phyloP scores from a whole-genome alignment of 92 coral and sea anemone genomes.

The Epizoanthus scotinus region DNA sequence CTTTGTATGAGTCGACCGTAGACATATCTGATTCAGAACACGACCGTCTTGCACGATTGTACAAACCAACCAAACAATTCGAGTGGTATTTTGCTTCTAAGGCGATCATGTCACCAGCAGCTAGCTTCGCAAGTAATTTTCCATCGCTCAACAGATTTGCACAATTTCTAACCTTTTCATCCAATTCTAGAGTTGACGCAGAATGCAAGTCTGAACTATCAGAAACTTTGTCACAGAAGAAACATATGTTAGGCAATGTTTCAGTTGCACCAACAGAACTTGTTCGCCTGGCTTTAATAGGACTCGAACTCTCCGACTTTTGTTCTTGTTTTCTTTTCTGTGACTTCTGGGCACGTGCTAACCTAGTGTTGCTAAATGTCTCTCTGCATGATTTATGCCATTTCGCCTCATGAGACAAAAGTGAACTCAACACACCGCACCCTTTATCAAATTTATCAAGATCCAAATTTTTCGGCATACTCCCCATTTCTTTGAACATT shows the following conservation, averaged over 20 bases:
- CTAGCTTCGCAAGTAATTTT: constrained; percentile 44
- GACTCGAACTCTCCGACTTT: neutral
- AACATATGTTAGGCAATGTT: neutral
- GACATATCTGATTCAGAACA: constrained; percentile 32
- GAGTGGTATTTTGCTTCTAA: constrained; percentile 51
- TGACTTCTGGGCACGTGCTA: neutral
- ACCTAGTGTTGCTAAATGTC: neutral
- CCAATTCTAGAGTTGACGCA: constrained; percentile 35
- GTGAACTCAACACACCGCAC: neutral
- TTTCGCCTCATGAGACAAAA: constrained; percentile 7
- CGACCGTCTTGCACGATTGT: constrained; percentile 43
- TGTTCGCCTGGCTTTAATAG: neutral
- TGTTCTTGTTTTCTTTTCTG: neutral
- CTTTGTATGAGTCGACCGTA: neutral
- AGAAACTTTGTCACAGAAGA: constrained; percentile 15
- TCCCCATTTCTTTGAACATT: constrained; percentile 3
- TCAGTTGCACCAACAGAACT: neutral
- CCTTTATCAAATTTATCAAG: constrained; percentile 22
- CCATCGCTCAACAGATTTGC: constrained; percentile 43
- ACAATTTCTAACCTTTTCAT: constrained; percentile 23
- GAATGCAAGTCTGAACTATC: neutral
- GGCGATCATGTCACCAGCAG: constrained; percentile 52
- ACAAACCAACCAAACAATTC: constrained; percentile 42
- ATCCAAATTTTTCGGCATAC: neutral
- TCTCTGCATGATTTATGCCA: constrained; percentile 31